phyloP scores from a whole-genome alignment of 2,113 vertebrate genomes.

The Chunga burmeisteri region DNA sequence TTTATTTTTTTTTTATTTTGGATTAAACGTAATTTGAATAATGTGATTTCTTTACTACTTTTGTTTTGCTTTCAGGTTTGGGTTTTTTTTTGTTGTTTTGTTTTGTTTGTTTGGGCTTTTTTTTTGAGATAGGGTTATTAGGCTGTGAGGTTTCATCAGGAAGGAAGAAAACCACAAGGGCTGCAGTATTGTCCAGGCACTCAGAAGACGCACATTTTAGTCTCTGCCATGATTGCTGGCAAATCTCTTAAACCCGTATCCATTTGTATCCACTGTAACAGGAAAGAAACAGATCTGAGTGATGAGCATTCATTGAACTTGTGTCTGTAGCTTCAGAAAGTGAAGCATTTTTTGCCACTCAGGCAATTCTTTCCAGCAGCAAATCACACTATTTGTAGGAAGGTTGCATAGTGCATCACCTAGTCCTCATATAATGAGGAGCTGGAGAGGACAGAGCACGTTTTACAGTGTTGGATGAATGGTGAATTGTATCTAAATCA shows the following conservation, averaged over 20 bases:
- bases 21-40: not conserved
- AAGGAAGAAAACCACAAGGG: not conserved
- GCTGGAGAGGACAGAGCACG: not conserved
- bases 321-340: not conserved
- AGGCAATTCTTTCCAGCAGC: not conserved
- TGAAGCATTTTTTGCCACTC: not conserved
- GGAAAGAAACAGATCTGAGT: not conserved
- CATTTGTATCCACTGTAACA: not conserved
- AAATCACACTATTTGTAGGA: not conserved
- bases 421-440: not conserved
- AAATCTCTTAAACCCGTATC: not conserved
- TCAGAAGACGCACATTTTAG: not conserved
- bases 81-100: not conserved
- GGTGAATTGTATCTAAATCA: not conserved
- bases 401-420: accelerated
- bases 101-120: too few relatives aligned
- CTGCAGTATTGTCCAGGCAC: not conserved
- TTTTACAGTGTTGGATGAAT: not conserved
- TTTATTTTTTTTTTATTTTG: not conserved
- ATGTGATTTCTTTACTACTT: not conserved
- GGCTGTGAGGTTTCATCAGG: not conserved
- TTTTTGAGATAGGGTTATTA: not conserved
- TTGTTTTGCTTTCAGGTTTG: not conserved
- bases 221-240: not conserved
- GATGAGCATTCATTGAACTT: not conserved